Evolutionary conservation across 2,113 vertebrate species (phyloP).

Genomic region (Diglossa brunneiventris): DNA sequence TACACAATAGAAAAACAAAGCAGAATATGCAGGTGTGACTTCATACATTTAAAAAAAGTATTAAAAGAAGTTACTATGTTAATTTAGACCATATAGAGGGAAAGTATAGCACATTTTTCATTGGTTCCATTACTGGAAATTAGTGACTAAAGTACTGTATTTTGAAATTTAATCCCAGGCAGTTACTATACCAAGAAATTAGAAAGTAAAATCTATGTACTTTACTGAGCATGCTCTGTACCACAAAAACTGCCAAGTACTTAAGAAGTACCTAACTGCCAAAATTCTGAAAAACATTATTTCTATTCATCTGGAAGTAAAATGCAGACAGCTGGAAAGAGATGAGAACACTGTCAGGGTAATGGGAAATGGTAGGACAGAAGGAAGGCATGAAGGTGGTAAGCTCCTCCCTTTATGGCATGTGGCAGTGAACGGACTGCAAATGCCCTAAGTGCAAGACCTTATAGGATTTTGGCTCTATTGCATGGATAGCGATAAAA

Average conservation of each 20-base stretch:
- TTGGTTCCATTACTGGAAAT: slow-evolving; percentile 18
- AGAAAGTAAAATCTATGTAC: not conserved
- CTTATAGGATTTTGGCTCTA: slow-evolving; percentile 8
- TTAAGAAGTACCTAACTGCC: not conserved
- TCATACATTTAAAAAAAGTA: not conserved
- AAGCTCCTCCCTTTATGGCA: not conserved
- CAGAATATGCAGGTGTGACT: slow-evolving; percentile 63
- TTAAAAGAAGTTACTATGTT: not conserved
- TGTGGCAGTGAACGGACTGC: not conserved
- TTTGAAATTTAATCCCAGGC: not conserved
- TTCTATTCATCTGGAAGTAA: not conserved
- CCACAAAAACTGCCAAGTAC: not conserved
- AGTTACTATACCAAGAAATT: not conserved
- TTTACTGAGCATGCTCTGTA: not conserved
- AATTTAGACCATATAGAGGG: not conserved
- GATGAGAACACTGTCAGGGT: not conserved
- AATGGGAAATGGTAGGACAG: not conserved
- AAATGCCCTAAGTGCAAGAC: not conserved
- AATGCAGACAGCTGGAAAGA: not conserved
- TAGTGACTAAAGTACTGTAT: not conserved
- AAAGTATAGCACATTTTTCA: not conserved
- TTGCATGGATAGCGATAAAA: slow-evolving; percentile 35
- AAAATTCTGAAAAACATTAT: not conserved
- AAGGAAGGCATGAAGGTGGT: not conserved
- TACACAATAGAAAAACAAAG: slow-evolving; percentile 81